Conservation (phyloP, 1,140 invertebrate species). For the Heliconius himera region DNA sequence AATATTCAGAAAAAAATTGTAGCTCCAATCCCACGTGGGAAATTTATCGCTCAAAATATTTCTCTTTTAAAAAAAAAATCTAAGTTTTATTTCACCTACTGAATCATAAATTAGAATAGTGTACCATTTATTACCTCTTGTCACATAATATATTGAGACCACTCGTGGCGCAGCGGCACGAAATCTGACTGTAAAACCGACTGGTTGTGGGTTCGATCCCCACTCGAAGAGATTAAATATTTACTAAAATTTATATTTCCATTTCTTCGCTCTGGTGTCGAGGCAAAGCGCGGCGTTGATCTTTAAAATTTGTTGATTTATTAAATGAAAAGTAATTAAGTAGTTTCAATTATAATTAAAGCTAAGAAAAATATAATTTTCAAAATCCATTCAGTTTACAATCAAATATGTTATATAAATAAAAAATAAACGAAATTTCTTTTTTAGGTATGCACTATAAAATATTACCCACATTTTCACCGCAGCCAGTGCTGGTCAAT, state of each 20-base stretch:
- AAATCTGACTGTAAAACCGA: no score
- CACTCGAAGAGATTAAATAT: no score
- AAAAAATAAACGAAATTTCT: not conserved
- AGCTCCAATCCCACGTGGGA: not conserved
- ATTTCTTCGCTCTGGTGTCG: no score
- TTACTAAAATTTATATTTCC: no score
- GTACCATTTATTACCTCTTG: not conserved
- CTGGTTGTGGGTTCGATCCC: no score
- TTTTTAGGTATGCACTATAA: constrained; percentile 1
- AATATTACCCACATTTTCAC: not conserved
- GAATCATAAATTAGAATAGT: not conserved
- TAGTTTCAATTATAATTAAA: not conserved
- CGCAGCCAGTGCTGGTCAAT: not conserved
- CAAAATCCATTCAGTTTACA: not conserved
- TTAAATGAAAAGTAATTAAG: not conserved
- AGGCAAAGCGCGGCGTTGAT: no score
- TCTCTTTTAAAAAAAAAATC: not conserved
- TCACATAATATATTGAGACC: not conserved
- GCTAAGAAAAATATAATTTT: not conserved
- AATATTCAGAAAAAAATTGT: not conserved
- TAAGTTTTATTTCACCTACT: not conserved
- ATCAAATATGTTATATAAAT: not conserved
- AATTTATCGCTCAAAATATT: not conserved
- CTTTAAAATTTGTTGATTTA: no score
- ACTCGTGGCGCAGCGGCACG: no score